phyloP scores from a whole-genome alignment of 1,140 invertebrate genomes.

The Ostrea denselamellosa region DNA sequence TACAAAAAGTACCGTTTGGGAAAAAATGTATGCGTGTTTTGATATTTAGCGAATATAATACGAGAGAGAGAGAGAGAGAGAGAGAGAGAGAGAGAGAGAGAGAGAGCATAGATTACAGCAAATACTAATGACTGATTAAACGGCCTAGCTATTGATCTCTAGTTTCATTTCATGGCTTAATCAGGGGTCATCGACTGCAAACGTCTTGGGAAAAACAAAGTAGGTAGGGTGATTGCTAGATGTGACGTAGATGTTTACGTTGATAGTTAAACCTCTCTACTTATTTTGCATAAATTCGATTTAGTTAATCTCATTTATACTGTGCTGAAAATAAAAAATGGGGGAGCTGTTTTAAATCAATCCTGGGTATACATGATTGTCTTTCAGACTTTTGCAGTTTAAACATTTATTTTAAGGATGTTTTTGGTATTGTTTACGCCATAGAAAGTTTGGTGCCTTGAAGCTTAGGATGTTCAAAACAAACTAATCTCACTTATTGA shows the following conservation, averaged over 20 bases:
- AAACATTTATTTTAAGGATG: not conserved
- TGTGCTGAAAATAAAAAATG: not conserved
- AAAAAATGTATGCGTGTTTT: too few species aligned
- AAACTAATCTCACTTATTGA: not conserved
- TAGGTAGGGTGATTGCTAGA: not conserved
- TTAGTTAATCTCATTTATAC: not conserved
- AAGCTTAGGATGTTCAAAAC: not conserved
- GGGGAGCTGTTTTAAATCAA: not conserved
- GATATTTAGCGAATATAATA: too few species aligned
- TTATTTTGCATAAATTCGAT: slow-evolving; percentile 1
- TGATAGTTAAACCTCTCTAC: not conserved
- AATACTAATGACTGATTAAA: too few species aligned
- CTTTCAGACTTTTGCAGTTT: not conserved
- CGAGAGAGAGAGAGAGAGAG: too few species aligned
- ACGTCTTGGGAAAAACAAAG: not conserved
- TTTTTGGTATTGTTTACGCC: not conserved
- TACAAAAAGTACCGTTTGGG: too few species aligned
- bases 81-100: too few species aligned
- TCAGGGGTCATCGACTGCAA: not conserved
- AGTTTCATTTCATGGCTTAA: not conserved
- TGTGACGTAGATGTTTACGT: not conserved
- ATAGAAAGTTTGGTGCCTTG: not conserved
- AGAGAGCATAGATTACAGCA: too few species aligned
- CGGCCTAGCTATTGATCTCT: not conserved
- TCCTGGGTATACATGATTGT: not conserved